Conservation (phyloP, 2,113 vertebrate genomes). For the Smithornis capensis region DNA sequence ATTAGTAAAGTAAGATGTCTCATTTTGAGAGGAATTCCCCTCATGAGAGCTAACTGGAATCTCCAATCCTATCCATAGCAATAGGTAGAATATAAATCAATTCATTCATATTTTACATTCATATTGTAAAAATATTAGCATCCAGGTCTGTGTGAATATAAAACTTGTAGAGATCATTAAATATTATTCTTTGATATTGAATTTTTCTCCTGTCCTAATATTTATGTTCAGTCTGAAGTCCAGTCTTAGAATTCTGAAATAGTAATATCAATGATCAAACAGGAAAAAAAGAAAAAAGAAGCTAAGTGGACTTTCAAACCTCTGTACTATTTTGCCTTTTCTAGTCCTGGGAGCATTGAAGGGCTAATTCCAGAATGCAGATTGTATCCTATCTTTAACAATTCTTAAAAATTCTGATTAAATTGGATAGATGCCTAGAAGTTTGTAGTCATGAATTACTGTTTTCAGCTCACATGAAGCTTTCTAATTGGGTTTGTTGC, state of each 20-base stretch:
- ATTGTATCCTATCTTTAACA: neutral
- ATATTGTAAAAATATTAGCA: neutral
- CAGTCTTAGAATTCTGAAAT: neutral
- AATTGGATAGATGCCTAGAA: neutral
- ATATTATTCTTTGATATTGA: neutral
- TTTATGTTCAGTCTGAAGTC: neutral
- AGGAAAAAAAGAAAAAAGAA: no score
- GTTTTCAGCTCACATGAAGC: neutral
- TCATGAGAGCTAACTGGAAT: neutral
- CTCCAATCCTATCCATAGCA: neutral
- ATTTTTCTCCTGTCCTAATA: neutral
- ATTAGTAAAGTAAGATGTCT: neutral
- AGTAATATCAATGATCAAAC: neutral
- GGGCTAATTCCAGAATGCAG: neutral
- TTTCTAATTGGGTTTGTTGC: neutral
- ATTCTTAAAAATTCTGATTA: neutral
- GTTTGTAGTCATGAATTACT: neutral
- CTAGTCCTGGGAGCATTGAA: neutral
- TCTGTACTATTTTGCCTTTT: neutral
- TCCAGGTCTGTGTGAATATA: neutral
- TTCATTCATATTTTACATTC: no score
- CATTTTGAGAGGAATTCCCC: constrained; percentile 1
- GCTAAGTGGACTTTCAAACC: neutral
- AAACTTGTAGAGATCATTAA: neutral
- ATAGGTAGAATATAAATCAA: neutral